phyloP scores from a whole-genome alignment of 2,797 vertebrate species.

The Ptychobarbus kaznakovi region DNA sequence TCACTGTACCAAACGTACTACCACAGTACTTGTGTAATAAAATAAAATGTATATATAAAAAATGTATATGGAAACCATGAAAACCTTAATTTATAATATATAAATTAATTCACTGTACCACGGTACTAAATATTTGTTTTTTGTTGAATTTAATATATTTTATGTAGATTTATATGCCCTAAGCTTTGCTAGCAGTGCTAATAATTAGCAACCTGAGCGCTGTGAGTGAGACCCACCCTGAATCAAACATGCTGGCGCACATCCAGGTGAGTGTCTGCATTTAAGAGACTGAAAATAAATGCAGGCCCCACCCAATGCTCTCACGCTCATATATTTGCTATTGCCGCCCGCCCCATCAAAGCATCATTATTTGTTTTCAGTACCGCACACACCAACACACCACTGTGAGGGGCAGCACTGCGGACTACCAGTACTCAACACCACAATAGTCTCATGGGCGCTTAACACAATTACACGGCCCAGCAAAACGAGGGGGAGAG shows the following conservation, averaged over 20 bases:
- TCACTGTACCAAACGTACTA: neutral
- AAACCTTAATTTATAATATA: neutral
- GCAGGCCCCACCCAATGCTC: slow-evolving; percentile 74
- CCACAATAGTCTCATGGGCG: slow-evolving; percentile 19
- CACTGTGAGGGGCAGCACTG: slow-evolving; percentile 35
- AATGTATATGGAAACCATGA: neutral
- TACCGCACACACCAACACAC: slow-evolving; percentile 47
- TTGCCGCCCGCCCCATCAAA: slow-evolving; percentile 44
- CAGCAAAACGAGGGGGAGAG: neutral
- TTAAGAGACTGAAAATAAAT: slow-evolving; percentile 65
- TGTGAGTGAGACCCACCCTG: slow-evolving; percentile 51
- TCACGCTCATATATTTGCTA: slow-evolving; percentile 26
- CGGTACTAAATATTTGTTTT: neutral
- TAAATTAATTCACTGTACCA: neutral
- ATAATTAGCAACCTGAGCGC: slow-evolving; percentile 33
- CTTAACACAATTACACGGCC: slow-evolving; percentile 39
- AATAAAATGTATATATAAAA: no score
- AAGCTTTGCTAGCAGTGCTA: slow-evolving; percentile 31
- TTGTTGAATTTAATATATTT: neutral
- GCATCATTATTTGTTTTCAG: slow-evolving; percentile 53
- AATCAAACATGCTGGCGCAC: slow-evolving; percentile 58
- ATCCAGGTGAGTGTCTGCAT: slow-evolving; percentile 74
- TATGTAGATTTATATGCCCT: neutral
- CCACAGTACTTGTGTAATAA: neutral
- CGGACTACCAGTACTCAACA: slow-evolving; percentile 24